Evolutionary conservation across 2,888 invertebrate genomes (phyloP).

Genomic region (Blastobasis lacticolella): DNA sequence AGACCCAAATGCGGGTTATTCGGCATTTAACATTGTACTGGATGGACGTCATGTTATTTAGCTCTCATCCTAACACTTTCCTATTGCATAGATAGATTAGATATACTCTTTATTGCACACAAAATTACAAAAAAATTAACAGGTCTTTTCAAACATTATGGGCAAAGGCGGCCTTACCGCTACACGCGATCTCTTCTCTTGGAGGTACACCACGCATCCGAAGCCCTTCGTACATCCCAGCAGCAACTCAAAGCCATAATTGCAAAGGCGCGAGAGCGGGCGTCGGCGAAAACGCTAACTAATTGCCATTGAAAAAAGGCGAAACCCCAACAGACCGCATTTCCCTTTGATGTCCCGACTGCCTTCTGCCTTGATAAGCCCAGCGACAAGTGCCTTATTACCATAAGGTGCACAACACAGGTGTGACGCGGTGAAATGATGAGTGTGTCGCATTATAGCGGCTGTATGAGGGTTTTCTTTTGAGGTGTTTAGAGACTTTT

Average conservation of each 20-base stretch:
- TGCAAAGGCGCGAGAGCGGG: constrained; percentile 61
- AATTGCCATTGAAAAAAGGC: constrained; percentile 77
- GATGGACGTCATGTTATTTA: neutral
- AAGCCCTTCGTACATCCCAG: neutral
- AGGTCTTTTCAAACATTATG: too few species aligned
- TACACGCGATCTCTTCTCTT: too few species aligned
- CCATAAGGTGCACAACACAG: constrained; percentile 1
- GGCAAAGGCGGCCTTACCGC: too few species aligned
- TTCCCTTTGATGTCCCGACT: constrained; percentile 1
- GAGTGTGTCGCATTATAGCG: constrained; percentile 45
- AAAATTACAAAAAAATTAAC: too few species aligned
- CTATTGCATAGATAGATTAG: too few species aligned
- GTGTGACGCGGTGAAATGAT: constrained; percentile 27
- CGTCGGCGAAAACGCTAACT: constrained; percentile 63
- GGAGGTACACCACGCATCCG: constrained; percentile 10
- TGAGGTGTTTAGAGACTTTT: constrained; percentile 2
- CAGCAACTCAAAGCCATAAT: constrained; percentile 56
- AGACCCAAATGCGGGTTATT: too few species aligned
- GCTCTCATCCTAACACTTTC: constrained; percentile 18
- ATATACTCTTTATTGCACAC: too few species aligned
- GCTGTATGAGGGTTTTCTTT: constrained; percentile 39
- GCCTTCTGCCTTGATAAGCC: constrained; percentile 26
- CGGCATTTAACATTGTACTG: too few species aligned
- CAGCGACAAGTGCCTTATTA: too few species aligned
- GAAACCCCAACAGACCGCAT: constrained; percentile 58